Conservation (phyloP, 1,140 invertebrate genomes). For the Odontomachus brunneus region DNA sequence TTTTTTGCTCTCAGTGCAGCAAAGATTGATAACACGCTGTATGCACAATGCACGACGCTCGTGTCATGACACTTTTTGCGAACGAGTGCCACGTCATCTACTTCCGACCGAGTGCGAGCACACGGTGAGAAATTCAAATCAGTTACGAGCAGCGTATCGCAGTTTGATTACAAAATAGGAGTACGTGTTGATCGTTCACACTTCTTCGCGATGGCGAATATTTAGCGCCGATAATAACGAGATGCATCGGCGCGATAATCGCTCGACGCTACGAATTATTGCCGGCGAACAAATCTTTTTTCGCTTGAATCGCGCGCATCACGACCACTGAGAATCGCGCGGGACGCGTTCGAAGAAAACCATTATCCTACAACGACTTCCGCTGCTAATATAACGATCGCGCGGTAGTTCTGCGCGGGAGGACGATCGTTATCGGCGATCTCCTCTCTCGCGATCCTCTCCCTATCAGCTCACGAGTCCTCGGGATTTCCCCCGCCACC, state of each 20-base stretch:
- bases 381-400: slow-evolving; percentile 71
- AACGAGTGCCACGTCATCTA: background rate
- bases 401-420: slow-evolving; percentile 38
- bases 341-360: slow-evolving; percentile 66
- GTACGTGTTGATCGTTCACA: slow-evolving; percentile 4
- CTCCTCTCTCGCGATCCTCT: slow-evolving; percentile 65
- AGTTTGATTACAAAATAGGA: slow-evolving; percentile 53
- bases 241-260: slow-evolving; percentile 34
- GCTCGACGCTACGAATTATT: slow-evolving; percentile 40
- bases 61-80: slow-evolving; percentile 24
- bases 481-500: slow-evolving; percentile 7
- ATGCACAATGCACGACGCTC: slow-evolving; percentile 13
- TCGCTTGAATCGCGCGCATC: slow-evolving; percentile 26
- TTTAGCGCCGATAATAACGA: slow-evolving; percentile 46
- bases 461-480: slow-evolving; percentile 55
- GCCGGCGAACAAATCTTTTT: slow-evolving; percentile 28
- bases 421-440: slow-evolving; percentile 71
- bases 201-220: slow-evolving; percentile 32
- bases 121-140: slow-evolving; percentile 35
- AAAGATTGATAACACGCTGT: slow-evolving; percentile 15
- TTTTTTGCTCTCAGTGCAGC: slow-evolving; percentile 16
- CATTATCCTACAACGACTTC: slow-evolving; percentile 73
- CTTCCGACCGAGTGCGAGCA: slow-evolving; percentile 15
- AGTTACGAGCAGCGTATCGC: slow-evolving; percentile 18
- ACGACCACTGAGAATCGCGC: slow-evolving; percentile 58